These are phyloP conservation scores for Cheilosia impressa DNA, from an alignment of 2,888 invertebrate genomes.

Conservation along the genomic window DNA sequence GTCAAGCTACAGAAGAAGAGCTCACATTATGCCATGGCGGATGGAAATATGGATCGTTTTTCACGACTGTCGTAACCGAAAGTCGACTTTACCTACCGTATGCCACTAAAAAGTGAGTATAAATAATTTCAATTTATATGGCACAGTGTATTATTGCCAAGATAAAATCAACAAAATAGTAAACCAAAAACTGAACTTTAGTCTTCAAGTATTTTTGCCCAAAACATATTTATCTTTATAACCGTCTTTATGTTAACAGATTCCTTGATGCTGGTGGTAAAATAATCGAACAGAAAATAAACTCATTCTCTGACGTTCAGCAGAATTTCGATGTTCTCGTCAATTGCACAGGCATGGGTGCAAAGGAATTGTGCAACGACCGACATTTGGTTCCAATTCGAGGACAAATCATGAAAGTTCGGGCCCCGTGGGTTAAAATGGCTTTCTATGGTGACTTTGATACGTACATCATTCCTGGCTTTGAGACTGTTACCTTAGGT, in stretches of 20 bases:
- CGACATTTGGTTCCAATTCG: slow-evolving; percentile 90
- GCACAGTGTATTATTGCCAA: neutral
- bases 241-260: slow-evolving; percentile 80
- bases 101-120: slow-evolving; percentile 87
- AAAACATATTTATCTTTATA: neutral
- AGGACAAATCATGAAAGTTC: slow-evolving; percentile 92
- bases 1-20: slow-evolving; percentile 89
- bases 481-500: slow-evolving; percentile 91
- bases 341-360: slow-evolving; percentile 95
- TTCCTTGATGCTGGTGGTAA: slow-evolving; percentile 87
- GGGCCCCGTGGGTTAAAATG: slow-evolving; percentile 95
- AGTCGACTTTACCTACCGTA: slow-evolving; percentile 91
- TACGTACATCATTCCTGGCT: slow-evolving; percentile 93
- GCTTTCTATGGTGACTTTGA: slow-evolving; percentile 94
- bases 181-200: neutral
- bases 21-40: slow-evolving; percentile 88
- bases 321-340: slow-evolving; percentile 88
- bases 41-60: slow-evolving; percentile 94
- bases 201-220: neutral
- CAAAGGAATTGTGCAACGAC: slow-evolving; percentile 90
- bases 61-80: slow-evolving; percentile 91
- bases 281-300: slow-evolving; percentile 85
- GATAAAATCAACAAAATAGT: neutral
- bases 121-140: neutral
- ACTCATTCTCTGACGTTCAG: slow-evolving; percentile 86